These are phyloP conservation scores for Megalopta genalis DNA, from an alignment of 1,140 invertebrate genomes.

Conservation along the genomic window DNA sequence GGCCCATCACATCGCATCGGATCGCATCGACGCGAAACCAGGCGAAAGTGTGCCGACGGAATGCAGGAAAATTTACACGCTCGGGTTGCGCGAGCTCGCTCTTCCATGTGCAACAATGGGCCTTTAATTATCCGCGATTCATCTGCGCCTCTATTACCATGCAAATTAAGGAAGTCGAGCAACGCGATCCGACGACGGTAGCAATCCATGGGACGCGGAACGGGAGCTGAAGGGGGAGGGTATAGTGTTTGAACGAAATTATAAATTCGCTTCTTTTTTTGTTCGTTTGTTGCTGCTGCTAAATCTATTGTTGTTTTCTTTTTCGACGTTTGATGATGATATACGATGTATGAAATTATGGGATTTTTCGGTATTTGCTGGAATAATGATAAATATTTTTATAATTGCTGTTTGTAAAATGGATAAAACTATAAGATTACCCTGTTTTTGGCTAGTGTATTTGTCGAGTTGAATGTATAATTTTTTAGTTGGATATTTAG, in stretches of 20 bases:
- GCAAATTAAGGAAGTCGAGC: slow-evolving; percentile 55
- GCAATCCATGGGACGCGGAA: background rate
- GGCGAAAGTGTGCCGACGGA: slow-evolving; percentile 38
- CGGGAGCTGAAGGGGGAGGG: background rate
- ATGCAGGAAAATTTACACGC: slow-evolving; percentile 50
- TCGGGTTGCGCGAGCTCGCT: slow-evolving; percentile 36
- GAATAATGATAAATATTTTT: too few relatives aligned
- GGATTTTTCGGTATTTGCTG: too few relatives aligned
- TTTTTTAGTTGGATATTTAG: too few relatives aligned
- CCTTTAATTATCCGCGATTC: slow-evolving; percentile 54
- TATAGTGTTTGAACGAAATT: background rate
- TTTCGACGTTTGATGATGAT: too few relatives aligned
- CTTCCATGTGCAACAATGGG: slow-evolving; percentile 46
- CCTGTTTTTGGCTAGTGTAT: too few relatives aligned
- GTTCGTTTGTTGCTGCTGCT: too few relatives aligned
- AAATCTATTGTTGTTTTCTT: too few relatives aligned
- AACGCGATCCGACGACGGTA: slow-evolving; percentile 19
- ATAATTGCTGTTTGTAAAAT: too few relatives aligned
- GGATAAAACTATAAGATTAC: too few relatives aligned
- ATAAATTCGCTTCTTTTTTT: too few relatives aligned
- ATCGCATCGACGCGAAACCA: background rate
- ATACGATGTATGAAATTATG: too few relatives aligned
- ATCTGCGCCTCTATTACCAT: slow-evolving; percentile 45
- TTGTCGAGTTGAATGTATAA: too few relatives aligned
- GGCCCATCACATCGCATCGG: background rate